phyloP scores from a whole-genome alignment of 2,888 invertebrate genomes.

The Oscheius sp. region DNA sequence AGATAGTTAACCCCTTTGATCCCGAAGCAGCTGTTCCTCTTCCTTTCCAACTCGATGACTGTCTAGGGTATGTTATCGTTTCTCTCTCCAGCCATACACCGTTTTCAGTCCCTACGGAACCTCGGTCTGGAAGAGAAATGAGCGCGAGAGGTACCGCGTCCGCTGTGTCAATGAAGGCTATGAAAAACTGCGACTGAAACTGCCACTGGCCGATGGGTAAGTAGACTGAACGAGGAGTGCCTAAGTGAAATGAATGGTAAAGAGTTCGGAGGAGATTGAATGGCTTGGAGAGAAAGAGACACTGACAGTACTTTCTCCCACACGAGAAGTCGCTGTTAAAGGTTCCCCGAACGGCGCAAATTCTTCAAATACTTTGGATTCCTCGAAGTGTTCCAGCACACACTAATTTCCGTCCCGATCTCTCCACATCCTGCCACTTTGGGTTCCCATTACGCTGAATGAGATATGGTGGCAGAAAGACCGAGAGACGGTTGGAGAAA shows the following conservation, averaged over 20 bases:
- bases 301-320: too few relatives aligned
- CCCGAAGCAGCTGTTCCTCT: slow-evolving; percentile 74
- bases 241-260: background rate
- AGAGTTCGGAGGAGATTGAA: background rate
- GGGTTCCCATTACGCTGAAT: background rate
- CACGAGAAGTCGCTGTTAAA: too few relatives aligned
- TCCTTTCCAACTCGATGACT: slow-evolving; percentile 70
- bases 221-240: slow-evolving; percentile 17
- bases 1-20: slow-evolving; percentile 69
- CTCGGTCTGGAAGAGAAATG: slow-evolving; percentile 74
- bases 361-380: too few relatives aligned
- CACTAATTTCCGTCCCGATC: too few relatives aligned
- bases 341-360: too few relatives aligned
- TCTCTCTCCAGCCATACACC: background rate
- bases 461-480: background rate
- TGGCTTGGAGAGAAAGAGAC: background rate
- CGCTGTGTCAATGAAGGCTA: slow-evolving; percentile 75
- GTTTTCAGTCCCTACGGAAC: slow-evolving; percentile 55
- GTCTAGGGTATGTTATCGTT: slow-evolving; percentile 50
- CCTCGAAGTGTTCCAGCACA: too few relatives aligned
- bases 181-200: slow-evolving; percentile 70
- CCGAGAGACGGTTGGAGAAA: background rate
- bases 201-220: slow-evolving; percentile 74
- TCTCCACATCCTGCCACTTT: background rate
- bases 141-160: slow-evolving; percentile 74